A percentile compares a stretch with the other conserved stretches of the same genome.
Conservation (phyloP, 2,797 vertebrate species). For the Sternarchorhynchus goeldii region DNA sequence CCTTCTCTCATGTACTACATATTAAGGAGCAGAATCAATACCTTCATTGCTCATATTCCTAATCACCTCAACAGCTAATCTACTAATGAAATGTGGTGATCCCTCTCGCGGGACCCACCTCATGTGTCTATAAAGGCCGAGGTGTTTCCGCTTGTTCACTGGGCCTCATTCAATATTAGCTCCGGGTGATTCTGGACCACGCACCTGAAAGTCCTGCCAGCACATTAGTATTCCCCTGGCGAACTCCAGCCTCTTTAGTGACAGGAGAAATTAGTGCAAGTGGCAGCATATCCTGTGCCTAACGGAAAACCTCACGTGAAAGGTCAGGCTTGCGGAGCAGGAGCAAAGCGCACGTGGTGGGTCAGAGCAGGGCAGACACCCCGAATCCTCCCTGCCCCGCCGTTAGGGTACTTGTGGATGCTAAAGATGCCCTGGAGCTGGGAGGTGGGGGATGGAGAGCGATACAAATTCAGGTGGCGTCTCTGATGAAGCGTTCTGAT, state of each 20-base stretch:
- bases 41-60: conserved; percentile 47
- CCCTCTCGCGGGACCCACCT: conserved; percentile 13
- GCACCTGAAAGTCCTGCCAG: conserved; percentile 4
- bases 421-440: not conserved
- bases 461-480: conserved; percentile 2
- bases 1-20: not conserved
- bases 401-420: not conserved
- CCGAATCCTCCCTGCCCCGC: too few species aligned
- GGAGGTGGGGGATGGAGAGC: conserved; percentile 18
- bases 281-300: not conserved
- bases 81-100: conserved; percentile 7
- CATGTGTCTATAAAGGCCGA: conserved; percentile 28
- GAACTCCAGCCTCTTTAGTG: conserved; percentile 32
- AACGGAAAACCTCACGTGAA: conserved; percentile 4
- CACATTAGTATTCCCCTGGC: conserved; percentile 39
- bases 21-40: conserved; percentile 3
- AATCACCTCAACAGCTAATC: conserved; percentile 42
- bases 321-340: conserved; percentile 24
- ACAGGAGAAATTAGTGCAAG: conserved; percentile 34
- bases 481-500: conserved; percentile 25
- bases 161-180: conserved; percentile 21
- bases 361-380: not conserved
- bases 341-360: conserved; percentile 17
- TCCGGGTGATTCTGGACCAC: conserved; percentile 32
- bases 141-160: conserved; percentile 25